Base-by-base conservation (phyloP, 1,140 invertebrate genomes). In the Saccostrea echinata region DNA sequence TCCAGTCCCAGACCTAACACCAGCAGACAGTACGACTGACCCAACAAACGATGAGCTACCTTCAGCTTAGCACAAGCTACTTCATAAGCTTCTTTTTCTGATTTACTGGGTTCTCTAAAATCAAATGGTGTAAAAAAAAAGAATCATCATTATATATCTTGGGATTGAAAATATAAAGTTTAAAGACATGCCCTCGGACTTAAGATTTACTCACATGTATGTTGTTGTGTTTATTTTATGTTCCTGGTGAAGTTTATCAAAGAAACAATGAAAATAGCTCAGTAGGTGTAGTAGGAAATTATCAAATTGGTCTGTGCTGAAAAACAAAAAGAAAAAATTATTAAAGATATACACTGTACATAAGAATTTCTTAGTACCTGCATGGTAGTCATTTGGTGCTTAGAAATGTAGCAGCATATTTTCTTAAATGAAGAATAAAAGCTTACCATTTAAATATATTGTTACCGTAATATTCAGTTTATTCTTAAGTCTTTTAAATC, bases 251-350 rank as follows among this genome's bases (percentile, higher is more conserved):
- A 93, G 90, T 82, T 94, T 93, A 55, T 94, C 93, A 91, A 94
- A 94, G 90, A 94, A 95, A 86, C 93, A 94, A 84, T 94, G 92
- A 86, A 94, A 95, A 84, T 95, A 95, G 71, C 91, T 93, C 84
- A 94, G 84, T 0, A 95, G 90, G 86, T 93, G 87, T 64, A 94
- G 83, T 12, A 95, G 90, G 88, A 94, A 94, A 52, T 93, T 89
- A 86, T 95, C 93, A 91, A 95, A 94, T 89, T 94, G 90, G 53
- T 92, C 90, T 57, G 91, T 90, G 71, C 94, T 94, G 90, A 68
- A 93, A 92, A 57, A 90, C 55, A 91, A 57, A 80, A 76, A 82
- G 43, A 64, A 30, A 80, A 83, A 85, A 82, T 55, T 18, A 91
- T 51, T 35, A 33, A 24, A 81, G 16, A 61, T n/a, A 43, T 43